Evolutionary conservation across 2,797 vertebrate genomes (phyloP).

Genomic region (Pseudochaenichthys georgianus): DNA sequence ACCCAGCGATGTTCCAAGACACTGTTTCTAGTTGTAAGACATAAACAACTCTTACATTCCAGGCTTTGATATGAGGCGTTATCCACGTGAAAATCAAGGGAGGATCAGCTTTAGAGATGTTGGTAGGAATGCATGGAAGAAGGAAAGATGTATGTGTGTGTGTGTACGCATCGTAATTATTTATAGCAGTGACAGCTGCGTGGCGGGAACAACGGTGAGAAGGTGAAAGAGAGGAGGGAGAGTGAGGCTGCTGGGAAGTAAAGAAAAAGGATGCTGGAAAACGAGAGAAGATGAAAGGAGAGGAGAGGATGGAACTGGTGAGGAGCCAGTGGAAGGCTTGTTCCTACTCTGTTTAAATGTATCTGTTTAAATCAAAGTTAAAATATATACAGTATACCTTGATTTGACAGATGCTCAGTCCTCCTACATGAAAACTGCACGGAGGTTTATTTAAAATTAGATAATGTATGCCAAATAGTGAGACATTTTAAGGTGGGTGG

Average conservation of each 20-base stretch:
- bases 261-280: slow-evolving; percentile 13
- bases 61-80: no score
- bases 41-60: no score
- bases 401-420: not conserved
- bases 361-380: no score
- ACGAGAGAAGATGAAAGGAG: not conserved
- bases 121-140: slow-evolving; percentile 1
- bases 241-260: slow-evolving; percentile 1
- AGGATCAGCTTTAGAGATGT: not conserved
- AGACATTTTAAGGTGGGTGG: not conserved
- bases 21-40: no score
- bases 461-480: slow-evolving; percentile 2
- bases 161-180: slow-evolving; percentile 65
- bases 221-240: slow-evolving; percentile 40
- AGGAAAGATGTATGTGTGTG: not conserved
- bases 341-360: no score
- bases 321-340: not conserved
- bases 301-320: slow-evolving; percentile 1
- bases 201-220: slow-evolving; percentile 49
- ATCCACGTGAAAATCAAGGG: not conserved
- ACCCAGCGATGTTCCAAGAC: no score
- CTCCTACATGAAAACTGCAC: no score
- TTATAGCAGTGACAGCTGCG: slow-evolving; percentile 80
- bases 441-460: not conserved
- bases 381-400: not conserved